Conservation (phyloP, 2,797 vertebrate genomes). For the Hippoglossus hippoglossus region DNA sequence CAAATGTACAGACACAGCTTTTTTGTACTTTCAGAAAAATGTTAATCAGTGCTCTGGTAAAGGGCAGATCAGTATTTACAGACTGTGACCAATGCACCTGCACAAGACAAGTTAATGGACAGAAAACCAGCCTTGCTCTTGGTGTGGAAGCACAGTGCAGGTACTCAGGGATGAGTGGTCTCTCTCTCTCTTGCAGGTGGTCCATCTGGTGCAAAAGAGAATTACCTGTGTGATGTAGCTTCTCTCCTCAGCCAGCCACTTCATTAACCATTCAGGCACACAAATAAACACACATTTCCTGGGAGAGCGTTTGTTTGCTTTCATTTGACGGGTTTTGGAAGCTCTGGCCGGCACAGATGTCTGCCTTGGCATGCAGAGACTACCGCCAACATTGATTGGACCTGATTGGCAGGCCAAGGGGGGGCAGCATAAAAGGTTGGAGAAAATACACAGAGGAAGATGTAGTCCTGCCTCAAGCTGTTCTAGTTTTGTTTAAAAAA, state of each 20-base stretch:
- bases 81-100: not conserved
- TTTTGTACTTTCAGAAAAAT: not conserved
- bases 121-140: constrained; percentile 2
- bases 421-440: constrained; percentile 32
- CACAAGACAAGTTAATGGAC: not conserved
- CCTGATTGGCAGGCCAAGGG: constrained; percentile 41
- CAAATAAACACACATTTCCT: constrained; percentile 36
- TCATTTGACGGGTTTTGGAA: constrained; percentile 52
- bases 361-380: constrained; percentile 50
- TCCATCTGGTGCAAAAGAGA: constrained; percentile 46
- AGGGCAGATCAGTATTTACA: constrained; percentile 5
- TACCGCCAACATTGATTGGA: constrained; percentile 56
- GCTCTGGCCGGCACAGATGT: constrained; percentile 63
- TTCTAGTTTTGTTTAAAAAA: constrained; percentile 23
- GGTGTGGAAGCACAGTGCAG: not conserved
- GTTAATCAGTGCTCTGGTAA: constrained; percentile 11
- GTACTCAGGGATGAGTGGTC: constrained; percentile 4
- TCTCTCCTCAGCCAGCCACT: constrained; percentile 26
- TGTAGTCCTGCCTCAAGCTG: not conserved
- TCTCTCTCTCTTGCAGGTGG: constrained; percentile 25
- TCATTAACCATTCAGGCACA: constrained; percentile 39
- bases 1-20: not conserved
- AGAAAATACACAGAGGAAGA: constrained; percentile 34
- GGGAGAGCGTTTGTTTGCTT: constrained; percentile 65
- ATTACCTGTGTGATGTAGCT: constrained; percentile 51